Evolutionary conservation across 2,888 invertebrate genomes (phyloP).

Genomic region (Physocephala rufipes): DNA sequence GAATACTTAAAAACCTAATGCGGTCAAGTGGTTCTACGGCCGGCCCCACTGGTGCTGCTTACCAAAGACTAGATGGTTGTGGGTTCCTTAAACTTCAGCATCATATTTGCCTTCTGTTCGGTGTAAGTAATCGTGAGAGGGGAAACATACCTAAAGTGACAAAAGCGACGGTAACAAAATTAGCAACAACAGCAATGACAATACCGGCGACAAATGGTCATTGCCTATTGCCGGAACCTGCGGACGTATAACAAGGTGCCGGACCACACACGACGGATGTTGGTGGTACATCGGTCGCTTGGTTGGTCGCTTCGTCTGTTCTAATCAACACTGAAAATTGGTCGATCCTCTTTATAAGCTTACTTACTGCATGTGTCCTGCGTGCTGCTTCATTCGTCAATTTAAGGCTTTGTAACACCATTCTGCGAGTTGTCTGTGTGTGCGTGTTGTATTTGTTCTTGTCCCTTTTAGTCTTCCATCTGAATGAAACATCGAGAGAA

Average conservation of each 20-base stretch:
- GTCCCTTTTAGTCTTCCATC: no score
- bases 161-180: background rate
- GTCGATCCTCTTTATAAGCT: background rate
- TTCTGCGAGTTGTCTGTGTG: background rate
- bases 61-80: slow-evolving; percentile 6
- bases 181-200: slow-evolving; percentile 6
- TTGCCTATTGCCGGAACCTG: slow-evolving; percentile 1
- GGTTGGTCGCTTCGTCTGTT: slow-evolving; percentile 7
- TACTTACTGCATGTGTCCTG: background rate
- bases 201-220: background rate
- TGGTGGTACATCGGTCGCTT: slow-evolving; percentile 1
- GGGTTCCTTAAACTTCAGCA: background rate
- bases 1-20: background rate
- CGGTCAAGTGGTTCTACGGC: background rate
- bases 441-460: no score
- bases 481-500: no score
- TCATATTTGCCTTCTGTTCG: slow-evolving; percentile 5
- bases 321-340: background rate
- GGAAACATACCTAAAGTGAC: background rate
- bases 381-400: background rate
- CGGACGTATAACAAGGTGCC: background rate
- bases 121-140: no score
- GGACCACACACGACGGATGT: slow-evolving; percentile 25
- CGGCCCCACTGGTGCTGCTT: background rate
- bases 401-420: background rate